Evolutionary conservation across 2,797 vertebrate genomes (phyloP).

Genomic region (Lutjanus campechanus): DNA sequence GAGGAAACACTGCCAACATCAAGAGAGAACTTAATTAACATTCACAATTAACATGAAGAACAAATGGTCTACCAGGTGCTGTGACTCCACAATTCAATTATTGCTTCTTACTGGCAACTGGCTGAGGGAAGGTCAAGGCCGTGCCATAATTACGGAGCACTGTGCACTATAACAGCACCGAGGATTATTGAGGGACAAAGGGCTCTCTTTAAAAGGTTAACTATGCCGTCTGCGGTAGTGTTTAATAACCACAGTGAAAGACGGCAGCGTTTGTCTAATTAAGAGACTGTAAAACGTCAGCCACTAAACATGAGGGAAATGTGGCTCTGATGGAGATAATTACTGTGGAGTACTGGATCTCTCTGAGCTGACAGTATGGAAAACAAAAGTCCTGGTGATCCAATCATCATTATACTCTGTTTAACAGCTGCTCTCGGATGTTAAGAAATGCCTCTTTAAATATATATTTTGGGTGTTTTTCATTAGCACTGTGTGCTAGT

Average conservation of each 20-base stretch:
- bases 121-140: conserved; percentile 58
- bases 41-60: conserved; percentile 72
- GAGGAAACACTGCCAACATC: conserved; percentile 45
- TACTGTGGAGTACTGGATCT: conserved; percentile 30
- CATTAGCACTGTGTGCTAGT: background rate
- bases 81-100: conserved; percentile 72
- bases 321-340: conserved; percentile 58
- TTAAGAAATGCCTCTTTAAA: background rate
- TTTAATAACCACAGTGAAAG: conserved; percentile 49
- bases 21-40: conserved; percentile 70
- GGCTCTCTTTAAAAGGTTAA: conserved; percentile 69
- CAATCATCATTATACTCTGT: background rate
- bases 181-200: conserved; percentile 57
- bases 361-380: conserved; percentile 15
- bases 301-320: conserved; percentile 57
- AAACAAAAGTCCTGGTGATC: conserved; percentile 2
- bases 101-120: conserved; percentile 55
- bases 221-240: conserved; percentile 36
- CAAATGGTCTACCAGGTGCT: conserved; percentile 70
- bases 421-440: background rate
- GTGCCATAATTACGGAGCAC: conserved; percentile 54
- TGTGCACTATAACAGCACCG: conserved; percentile 31
- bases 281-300: conserved; percentile 38
- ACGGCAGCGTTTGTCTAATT: conserved; percentile 51
- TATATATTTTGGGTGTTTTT: background rate